A percentile compares a stretch with the other conserved stretches of the same genome.
These are phyloP conservation scores for Drosophila colorata DNA, from an alignment of 2,888 invertebrate species.

Conservation along the genomic window DNA sequence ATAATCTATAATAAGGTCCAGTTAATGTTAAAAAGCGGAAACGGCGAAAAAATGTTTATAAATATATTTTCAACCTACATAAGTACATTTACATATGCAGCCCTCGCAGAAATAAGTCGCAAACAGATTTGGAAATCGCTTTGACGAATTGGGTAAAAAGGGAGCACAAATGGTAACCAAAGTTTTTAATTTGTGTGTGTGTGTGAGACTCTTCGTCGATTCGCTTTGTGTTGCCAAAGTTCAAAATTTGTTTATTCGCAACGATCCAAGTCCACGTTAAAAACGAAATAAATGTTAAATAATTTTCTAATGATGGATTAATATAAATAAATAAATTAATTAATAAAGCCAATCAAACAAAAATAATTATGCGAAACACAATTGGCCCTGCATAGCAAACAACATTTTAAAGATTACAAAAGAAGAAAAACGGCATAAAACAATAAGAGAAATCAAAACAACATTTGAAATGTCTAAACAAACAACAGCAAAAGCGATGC, in stretches of 20 bases:
- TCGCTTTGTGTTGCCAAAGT: conserved; percentile 29
- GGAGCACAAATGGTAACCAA: conserved; percentile 35
- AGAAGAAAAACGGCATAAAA: conserved; percentile 8
- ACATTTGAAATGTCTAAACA: conserved; percentile 31
- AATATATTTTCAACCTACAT: not conserved
- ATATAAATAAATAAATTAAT: too few relatives aligned
- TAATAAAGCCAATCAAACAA: too few relatives aligned
- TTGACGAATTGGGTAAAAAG: conserved; percentile 26
- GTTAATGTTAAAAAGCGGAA: not conserved
- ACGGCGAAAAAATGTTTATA: not conserved
- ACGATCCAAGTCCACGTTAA: conserved; percentile 1
- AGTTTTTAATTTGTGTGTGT: conserved; percentile 37
- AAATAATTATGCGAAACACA: conserved; percentile 11
- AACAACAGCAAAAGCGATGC: conserved; percentile 29
- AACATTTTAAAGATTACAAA: conserved; percentile 9
- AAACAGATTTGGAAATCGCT: conserved; percentile 20
- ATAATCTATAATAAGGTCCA: not conserved
- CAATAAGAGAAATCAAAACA: conserved; percentile 32
- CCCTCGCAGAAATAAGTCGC: conserved; percentile 21
- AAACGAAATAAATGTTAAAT: conserved; percentile 12
- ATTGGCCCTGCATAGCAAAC: conserved; percentile 34
- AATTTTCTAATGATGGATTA: conserved; percentile 24
- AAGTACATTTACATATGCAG: not conserved
- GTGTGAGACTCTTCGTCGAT: not conserved
- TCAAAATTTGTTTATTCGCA: conserved; percentile 32